Percentiles rank a stretch among this genome's conserved stretches.
These are phyloP conservation scores for Melieria crassipennis DNA, from an alignment of 2,888 invertebrate genomes.

Conservation along the genomic window DNA sequence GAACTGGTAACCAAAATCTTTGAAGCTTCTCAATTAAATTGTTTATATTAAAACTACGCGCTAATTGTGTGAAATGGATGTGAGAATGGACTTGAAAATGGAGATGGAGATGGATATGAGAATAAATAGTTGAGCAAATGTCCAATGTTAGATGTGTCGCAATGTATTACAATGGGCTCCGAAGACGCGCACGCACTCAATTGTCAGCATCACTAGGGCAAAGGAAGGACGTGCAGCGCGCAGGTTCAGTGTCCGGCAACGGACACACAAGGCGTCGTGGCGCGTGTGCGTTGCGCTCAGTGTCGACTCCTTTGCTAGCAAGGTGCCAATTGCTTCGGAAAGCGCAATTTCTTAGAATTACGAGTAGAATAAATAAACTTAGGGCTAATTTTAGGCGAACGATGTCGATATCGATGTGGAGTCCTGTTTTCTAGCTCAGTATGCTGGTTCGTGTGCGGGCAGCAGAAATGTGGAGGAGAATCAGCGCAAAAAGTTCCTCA, in stretches of 20 bases:
- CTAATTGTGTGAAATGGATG: slow-evolving; percentile 30
- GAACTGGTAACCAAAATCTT: slow-evolving; percentile 31
- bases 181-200: slow-evolving; percentile 46
- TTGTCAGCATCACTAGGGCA: slow-evolving; percentile 64
- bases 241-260: background rate
- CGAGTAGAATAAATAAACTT: slow-evolving; percentile 56
- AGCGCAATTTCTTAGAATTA: slow-evolving; percentile 30
- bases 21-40: slow-evolving; percentile 14
- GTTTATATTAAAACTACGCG: background rate
- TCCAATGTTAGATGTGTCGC: background rate
- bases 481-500: too few species aligned
- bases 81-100: slow-evolving; percentile 19
- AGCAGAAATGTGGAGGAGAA: background rate
- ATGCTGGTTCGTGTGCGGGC: background rate
- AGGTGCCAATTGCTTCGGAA: slow-evolving; percentile 61
- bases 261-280: slow-evolving; percentile 1
- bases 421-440: too few species aligned
- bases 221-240: slow-evolving; percentile 56
- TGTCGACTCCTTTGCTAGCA: slow-evolving; percentile 61
- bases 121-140: slow-evolving; percentile 36
- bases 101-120: slow-evolving; percentile 26
- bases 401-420: slow-evolving; percentile 10
- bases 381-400: slow-evolving; percentile 45
- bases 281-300: background rate
- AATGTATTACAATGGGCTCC: background rate